A percentile compares a stretch with the other conserved stretches of the same genome.
Evolutionary conservation across 2,888 invertebrate genomes (phyloP).

Genomic region (Drosophila crucigera): DNA sequence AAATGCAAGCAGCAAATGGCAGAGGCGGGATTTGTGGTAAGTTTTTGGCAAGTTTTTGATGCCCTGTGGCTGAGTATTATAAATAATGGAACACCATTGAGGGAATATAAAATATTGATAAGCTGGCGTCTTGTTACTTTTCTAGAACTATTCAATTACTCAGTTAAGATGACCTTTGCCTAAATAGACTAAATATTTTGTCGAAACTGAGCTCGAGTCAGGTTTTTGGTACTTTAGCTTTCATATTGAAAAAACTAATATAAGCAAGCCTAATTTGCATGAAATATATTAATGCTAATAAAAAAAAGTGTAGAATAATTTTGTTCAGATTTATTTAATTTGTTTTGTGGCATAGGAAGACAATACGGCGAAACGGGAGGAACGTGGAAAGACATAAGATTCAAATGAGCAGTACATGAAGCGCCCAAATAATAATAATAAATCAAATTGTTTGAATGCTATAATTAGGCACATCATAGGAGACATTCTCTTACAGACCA

Average conservation of each 20-base stretch:
- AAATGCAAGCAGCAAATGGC: constrained; percentile 37
- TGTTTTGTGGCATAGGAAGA: neutral
- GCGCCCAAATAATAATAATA: too few relatives aligned
- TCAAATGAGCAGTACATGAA: too few relatives aligned
- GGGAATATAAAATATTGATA: neutral
- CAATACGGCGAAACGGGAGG: too few relatives aligned
- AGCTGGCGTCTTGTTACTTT: neutral
- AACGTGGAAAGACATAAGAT: too few relatives aligned
- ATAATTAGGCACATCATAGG: too few relatives aligned
- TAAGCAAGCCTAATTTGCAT: neutral
- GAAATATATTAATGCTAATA: neutral
- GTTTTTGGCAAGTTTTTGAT: constrained; percentile 1
- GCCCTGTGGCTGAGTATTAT: constrained; percentile 15
- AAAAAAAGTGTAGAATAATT: too few relatives aligned
- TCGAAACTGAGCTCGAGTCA: neutral
- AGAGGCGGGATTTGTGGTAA: constrained; percentile 31
- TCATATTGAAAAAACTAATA: neutral
- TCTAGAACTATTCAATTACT: neutral
- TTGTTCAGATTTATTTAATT: neutral
- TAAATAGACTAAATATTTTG: neutral
- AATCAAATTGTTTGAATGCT: too few relatives aligned
- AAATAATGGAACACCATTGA: constrained; percentile 45
- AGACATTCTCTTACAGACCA: too few relatives aligned
- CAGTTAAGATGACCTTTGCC: neutral
- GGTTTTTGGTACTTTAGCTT: neutral